Conservation (phyloP, 2,797 vertebrate species). For the Aplochiton taeniatus region DNA sequence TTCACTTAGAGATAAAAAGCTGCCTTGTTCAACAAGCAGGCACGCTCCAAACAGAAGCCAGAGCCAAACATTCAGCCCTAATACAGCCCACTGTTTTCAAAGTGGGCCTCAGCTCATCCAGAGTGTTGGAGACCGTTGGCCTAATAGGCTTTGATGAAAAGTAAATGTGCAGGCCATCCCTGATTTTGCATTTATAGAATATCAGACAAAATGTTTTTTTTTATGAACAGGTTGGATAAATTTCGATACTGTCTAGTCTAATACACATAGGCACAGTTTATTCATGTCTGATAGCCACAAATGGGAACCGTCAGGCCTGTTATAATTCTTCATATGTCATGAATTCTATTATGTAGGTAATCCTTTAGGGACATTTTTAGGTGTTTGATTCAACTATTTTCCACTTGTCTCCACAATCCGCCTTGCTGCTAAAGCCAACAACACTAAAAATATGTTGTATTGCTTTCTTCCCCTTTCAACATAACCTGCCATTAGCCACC, state of each 20-base stretch:
- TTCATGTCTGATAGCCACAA: slow-evolving; percentile 39
- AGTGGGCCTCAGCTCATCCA: slow-evolving; percentile 55
- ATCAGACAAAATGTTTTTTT: slow-evolving; percentile 44
- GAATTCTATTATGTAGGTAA: too few relatives aligned
- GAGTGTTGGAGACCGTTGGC: slow-evolving; percentile 57
- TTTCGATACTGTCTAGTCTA: slow-evolving; percentile 52
- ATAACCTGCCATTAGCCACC: too few relatives aligned
- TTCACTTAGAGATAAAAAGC: slow-evolving; percentile 72
- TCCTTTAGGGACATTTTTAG: too few relatives aligned
- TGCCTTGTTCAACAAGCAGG: slow-evolving; percentile 72
- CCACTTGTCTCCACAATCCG: too few relatives aligned
- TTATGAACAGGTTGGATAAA: slow-evolving; percentile 56
- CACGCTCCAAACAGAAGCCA: slow-evolving; percentile 62
- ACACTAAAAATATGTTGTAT: too few relatives aligned
- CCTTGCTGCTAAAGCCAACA: too few relatives aligned
- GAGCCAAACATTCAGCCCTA: slow-evolving; percentile 63
- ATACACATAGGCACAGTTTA: slow-evolving; percentile 13
- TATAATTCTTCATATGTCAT: not conserved
- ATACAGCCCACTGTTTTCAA: slow-evolving; percentile 63
- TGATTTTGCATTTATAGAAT: slow-evolving; percentile 53
- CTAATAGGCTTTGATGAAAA: slow-evolving; percentile 70
- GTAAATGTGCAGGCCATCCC: slow-evolving; percentile 50
- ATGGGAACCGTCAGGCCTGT: slow-evolving; percentile 5
- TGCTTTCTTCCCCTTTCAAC: too few relatives aligned
- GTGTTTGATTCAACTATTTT: too few relatives aligned